A percentile compares a stretch with the other conserved stretches of the same genome.
phyloP scores from a whole-genome alignment of 2,888 invertebrate species.

The Zootermopsis nevadensis region DNA sequence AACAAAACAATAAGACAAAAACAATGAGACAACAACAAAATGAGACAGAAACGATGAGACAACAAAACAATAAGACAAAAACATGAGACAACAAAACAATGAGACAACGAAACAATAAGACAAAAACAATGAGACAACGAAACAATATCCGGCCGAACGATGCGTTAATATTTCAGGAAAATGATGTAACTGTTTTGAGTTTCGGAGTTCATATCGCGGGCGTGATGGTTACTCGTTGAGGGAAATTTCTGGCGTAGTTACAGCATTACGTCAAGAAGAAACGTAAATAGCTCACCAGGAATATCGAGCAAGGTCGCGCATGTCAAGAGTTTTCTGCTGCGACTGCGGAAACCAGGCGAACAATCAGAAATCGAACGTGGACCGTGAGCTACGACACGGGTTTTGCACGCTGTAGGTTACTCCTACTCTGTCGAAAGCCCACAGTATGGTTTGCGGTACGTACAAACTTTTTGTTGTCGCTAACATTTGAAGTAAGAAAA shows the following conservation, averaged over 20 bases:
- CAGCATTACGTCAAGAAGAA: not conserved
- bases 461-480: not conserved
- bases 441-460: slow-evolving; percentile 23
- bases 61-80: too few relatives aligned
- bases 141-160: too few relatives aligned
- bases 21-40: too few relatives aligned
- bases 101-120: too few relatives aligned
- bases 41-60: too few relatives aligned
- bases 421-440: slow-evolving; percentile 11
- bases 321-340: not conserved
- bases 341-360: not conserved
- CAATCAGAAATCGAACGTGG: slow-evolving; percentile 2
- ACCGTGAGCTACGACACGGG: not conserved
- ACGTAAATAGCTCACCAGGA: not conserved
- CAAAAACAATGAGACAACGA: too few relatives aligned
- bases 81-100: too few relatives aligned
- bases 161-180: too few relatives aligned
- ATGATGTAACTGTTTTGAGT: not conserved
- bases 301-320: not conserved
- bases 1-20: too few relatives aligned
- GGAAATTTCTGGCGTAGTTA: not conserved
- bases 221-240: not conserved
- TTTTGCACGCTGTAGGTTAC: slow-evolving; percentile 2
- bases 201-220: not conserved
- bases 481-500: not conserved